Base-by-base conservation (phyloP, 2,797 vertebrate genomes). In the Chelonia mydas region DNA sequence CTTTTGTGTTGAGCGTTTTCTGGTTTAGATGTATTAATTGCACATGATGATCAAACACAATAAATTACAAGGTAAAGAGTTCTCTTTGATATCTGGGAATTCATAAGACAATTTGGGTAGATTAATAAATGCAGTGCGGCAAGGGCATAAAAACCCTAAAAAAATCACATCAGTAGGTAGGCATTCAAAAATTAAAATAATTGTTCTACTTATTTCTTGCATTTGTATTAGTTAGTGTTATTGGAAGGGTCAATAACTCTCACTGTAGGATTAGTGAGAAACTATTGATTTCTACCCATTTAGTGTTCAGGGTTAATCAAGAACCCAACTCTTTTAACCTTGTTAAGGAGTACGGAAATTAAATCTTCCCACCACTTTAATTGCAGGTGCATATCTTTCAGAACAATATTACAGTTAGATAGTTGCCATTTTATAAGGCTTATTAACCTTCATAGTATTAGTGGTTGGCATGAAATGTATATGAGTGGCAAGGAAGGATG, bases 231-330 rank as follows among this genome's bases (percentile, higher is more conserved):
- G 81, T 96, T 79, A 54, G 54, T 68, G 93, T 94, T 95, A 86
- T 78, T 86, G 90, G 83, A 92, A 57, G 92, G 61, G 89, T 93
- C 93, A 90, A 83, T 95, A 92, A 96, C 91, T 83, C 61, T 47
- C 89, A 1, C 28, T 86, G 94, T 93, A 84, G 77, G 94, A 95
- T 94, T 95, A 95, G 65, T 41, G 88, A 97, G 84, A 85, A 94
- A 49, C 11, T 97, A 96, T 97, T 95, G 97, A 98, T 98, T 97
- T 83, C 74, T 95, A 89, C 91, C 93, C 77, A n/a, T 91, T 95
- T 49, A 87, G 92, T 97, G 92, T 87, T 92, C 88, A 53, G 83
- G 68, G 86, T 94, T 97, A 95, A 97, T 90, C 76, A 81, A 97
- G 92, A 92, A 94, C 61, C 3, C 1, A 37, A 41, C 84, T 21